Evolutionary conservation across 2,888 invertebrate species (phyloP).

Genomic region (Cryptophagus acutangulus): DNA sequence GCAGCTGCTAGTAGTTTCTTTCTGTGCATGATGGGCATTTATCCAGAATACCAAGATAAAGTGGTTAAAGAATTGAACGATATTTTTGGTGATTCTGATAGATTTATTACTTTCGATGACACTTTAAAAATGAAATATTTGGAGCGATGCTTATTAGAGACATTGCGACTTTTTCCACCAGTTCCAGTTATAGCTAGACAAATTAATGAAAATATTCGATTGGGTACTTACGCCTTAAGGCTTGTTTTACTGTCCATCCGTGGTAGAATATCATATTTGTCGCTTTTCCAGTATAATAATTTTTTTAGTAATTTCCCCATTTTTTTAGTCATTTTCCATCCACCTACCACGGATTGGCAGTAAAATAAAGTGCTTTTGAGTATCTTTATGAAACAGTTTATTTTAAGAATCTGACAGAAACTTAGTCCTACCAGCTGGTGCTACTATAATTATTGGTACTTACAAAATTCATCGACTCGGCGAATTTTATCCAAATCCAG

Average conservation of each 20-base stretch:
- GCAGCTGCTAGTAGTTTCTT: conserved; percentile 79
- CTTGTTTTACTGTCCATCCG: too few species aligned
- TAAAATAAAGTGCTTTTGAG: too few species aligned
- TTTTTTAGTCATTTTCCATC: too few species aligned
- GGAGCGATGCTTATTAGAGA: conserved; percentile 76
- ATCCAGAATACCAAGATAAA: conserved; percentile 67
- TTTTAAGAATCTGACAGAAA: too few species aligned
- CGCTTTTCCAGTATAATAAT: background rate
- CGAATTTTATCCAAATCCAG: conserved; percentile 71
- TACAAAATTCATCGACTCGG: conserved; percentile 66
- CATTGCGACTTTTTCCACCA: conserved; percentile 73
- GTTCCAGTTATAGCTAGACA: conserved; percentile 73
- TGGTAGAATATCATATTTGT: conserved; percentile 4
- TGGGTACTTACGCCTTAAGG: conserved; percentile 54
- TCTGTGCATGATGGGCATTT: conserved; percentile 70
- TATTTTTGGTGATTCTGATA: conserved; percentile 71
- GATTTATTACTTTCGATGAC: conserved; percentile 74
- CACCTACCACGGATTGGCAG: too few species aligned
- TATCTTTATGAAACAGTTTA: background rate
- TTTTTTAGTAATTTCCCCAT: background rate
- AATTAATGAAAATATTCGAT: conserved; percentile 64
- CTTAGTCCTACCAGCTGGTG: conserved; percentile 59
- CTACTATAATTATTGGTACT: conserved; percentile 63
- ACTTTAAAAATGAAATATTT: conserved; percentile 82
- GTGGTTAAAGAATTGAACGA: conserved; percentile 65